phyloP scores from a whole-genome alignment of 2,888 invertebrate species.

The Sepioteuthis lessoniana region DNA sequence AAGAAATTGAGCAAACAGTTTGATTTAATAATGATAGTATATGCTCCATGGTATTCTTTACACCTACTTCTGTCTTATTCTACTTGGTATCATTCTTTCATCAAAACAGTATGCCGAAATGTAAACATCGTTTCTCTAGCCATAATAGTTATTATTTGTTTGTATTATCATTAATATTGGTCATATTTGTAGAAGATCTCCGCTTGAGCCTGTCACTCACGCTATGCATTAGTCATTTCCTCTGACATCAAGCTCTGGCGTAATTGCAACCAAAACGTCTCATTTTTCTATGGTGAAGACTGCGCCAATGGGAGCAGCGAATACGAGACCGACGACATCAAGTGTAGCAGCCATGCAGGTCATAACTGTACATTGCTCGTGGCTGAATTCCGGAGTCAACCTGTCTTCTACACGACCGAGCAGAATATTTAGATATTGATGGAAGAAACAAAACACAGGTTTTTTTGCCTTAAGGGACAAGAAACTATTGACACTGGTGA shows the following conservation, averaged over 20 bases:
- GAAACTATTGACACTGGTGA: neutral
- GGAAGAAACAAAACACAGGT: neutral
- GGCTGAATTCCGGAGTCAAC: slow-evolving; percentile 33
- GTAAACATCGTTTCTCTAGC: too few relatives aligned
- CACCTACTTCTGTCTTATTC: too few relatives aligned
- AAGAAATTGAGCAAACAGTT: too few relatives aligned
- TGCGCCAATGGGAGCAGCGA: neutral
- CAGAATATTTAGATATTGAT: neutral
- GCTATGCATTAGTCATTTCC: neutral
- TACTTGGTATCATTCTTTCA: too few relatives aligned
- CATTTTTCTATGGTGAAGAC: neutral
- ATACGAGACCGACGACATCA: neutral
- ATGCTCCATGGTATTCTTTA: too few relatives aligned
- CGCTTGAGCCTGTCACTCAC: neutral
- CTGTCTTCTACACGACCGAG: slow-evolving; percentile 33
- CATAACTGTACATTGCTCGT: neutral
- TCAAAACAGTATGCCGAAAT: too few relatives aligned
- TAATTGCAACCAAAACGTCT: neutral
- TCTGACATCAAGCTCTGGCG: neutral
- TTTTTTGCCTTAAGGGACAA: neutral
- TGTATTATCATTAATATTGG: neutral
- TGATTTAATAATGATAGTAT: too few relatives aligned
- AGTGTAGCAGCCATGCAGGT: neutral
- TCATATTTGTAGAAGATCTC: neutral
- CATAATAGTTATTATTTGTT: neutral